Percentiles rank a stretch among this genome's conserved stretches.
phyloP scores from a whole-genome alignment of 2,113 vertebrate genomes.

The Salvelinus fontinalis region DNA sequence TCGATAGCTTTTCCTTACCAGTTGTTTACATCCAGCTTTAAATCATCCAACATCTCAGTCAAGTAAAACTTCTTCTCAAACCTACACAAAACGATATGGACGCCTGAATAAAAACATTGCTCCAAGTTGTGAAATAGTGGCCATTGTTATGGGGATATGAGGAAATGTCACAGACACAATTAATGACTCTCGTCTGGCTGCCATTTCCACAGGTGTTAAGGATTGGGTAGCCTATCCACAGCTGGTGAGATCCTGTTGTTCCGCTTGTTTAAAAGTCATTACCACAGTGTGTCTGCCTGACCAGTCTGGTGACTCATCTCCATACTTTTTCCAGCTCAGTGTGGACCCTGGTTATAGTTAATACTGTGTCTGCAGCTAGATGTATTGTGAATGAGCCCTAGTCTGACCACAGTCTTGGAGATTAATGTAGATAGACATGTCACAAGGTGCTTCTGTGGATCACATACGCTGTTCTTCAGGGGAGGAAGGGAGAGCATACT shows the following conservation, averaged over 20 bases:
- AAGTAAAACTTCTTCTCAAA: conserved; percentile 13
- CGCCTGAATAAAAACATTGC: conserved; percentile 28
- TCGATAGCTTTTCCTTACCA: conserved; percentile 50
- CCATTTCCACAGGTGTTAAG: background rate
- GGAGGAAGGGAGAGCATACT: conserved; percentile 32
- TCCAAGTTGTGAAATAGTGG: background rate
- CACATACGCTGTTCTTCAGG: conserved; percentile 25
- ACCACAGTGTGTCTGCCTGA: background rate
- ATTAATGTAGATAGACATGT: background rate
- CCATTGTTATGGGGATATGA: conserved; percentile 10
- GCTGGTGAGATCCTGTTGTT: background rate
- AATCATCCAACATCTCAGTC: conserved; percentile 42
- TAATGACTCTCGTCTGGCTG: conserved; percentile 8
- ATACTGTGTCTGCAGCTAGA: too few relatives aligned
- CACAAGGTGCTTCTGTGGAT: conserved; percentile 7
- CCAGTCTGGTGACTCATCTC: too few relatives aligned
- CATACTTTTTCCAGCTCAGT: too few relatives aligned
- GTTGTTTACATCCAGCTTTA: conserved; percentile 15
- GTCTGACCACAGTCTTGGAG: background rate
- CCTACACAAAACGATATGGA: conserved; percentile 30
- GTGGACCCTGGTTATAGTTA: too few relatives aligned
- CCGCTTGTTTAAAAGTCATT: background rate
- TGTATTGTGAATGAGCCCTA: background rate
- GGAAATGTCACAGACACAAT: conserved; percentile 30
- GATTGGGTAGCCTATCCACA: background rate